Evolutionary conservation across 2,113 vertebrate species (phyloP).

Genomic region (Mixornis gularis): DNA sequence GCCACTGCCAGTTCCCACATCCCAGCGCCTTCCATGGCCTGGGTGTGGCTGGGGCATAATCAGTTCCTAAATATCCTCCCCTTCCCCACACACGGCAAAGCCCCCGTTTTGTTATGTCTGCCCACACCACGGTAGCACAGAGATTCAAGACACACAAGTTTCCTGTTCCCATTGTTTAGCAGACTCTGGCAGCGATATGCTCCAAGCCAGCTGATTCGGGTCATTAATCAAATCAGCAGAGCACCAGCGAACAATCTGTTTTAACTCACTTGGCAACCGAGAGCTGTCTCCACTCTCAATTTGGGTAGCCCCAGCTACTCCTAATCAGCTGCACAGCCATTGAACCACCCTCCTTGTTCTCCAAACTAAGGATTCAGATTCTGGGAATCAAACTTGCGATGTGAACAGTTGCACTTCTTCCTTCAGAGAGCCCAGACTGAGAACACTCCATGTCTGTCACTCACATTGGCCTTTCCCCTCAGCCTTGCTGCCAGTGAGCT

Average conservation of each 20-base stretch:
- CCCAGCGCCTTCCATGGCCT: not conserved
- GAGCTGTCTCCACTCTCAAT: not conserved
- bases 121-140: not conserved
- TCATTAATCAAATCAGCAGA: slow-evolving; percentile 32
- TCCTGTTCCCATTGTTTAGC: slow-evolving; percentile 20
- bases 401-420: rapidly evolving
- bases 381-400: not conserved
- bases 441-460: not conserved
- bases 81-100: not conserved
- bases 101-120: not conserved
- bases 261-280: not conserved
- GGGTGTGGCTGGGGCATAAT: not conserved
- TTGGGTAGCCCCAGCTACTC: not conserved
- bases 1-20: not conserved
- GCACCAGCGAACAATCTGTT: not conserved
- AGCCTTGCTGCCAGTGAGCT: not conserved
- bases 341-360: not conserved
- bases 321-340: not conserved
- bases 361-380: not conserved
- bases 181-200: not conserved
- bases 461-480: not conserved
- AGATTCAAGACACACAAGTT: not conserved
- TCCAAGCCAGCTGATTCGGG: not conserved
- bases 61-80: not conserved
- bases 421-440: not conserved